Conservation (phyloP, 2,113 vertebrate genomes). For the Amphilophus citrinellus region DNA sequence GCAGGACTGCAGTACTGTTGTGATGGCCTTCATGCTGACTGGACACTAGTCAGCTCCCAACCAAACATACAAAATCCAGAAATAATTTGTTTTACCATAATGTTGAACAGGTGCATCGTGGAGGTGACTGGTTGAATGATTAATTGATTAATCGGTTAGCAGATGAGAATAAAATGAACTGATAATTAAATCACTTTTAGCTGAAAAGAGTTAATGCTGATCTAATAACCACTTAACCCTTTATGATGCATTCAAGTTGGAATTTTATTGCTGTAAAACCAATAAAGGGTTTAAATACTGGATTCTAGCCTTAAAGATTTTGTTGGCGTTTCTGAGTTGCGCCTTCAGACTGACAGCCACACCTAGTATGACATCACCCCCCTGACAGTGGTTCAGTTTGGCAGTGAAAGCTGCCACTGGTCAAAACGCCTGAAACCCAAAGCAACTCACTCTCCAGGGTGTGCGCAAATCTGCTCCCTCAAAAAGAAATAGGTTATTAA, state of each 20-base stretch:
- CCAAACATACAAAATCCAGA: neutral
- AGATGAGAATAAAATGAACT: neutral
- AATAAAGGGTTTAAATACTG: neutral
- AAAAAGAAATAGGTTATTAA: slow-evolving; percentile 33
- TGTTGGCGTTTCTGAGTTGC: neutral
- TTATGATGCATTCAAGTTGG: no score
- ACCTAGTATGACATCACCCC: slow-evolving; percentile 7
- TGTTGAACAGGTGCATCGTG: neutral
- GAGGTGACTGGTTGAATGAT: neutral
- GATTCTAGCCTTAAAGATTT: neutral
- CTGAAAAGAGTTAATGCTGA: no score
- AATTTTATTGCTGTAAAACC: no score
- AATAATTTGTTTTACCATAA: neutral
- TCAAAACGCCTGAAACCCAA: slow-evolving; percentile 1
- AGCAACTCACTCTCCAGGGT: slow-evolving; percentile 53
- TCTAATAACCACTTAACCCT: no score
- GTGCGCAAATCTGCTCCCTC: slow-evolving; percentile 16
- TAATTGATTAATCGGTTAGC: neutral
- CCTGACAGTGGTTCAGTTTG: neutral
- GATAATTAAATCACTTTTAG: no score
- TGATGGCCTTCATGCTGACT: neutral
- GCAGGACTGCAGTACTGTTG: neutral
- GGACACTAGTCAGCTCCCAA: neutral
- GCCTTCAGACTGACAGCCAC: neutral
- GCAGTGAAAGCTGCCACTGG: neutral